Conservation (phyloP, 2,113 vertebrate genomes). For the Oxygymnocypris stewartii region DNA sequence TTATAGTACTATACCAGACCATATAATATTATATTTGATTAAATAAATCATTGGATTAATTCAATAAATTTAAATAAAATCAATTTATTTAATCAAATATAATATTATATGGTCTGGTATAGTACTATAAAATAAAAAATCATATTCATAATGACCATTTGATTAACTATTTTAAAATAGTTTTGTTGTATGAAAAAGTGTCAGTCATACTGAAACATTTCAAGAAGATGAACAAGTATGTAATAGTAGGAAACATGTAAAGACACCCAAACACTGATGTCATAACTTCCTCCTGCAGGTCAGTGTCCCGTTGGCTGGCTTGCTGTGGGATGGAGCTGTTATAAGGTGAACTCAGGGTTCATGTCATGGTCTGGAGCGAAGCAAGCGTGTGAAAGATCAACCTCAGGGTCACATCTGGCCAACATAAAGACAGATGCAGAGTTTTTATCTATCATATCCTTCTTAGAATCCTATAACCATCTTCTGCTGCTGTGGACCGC, state of each 20-base stretch:
- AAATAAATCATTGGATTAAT: background rate
- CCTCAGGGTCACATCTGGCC: conserved; percentile 74
- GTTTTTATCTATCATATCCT: conserved; percentile 72
- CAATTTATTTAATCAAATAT: no score
- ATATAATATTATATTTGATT: background rate
- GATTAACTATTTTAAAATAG: no score
- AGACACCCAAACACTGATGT: background rate
- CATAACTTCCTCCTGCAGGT: conserved; percentile 64
- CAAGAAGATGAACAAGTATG: background rate
- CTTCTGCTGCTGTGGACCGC: conserved; percentile 83
- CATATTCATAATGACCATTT: no score
- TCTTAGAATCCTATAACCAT: conserved; percentile 71
- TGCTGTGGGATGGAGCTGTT: conserved; percentile 80
- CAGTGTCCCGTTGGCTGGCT: conserved; percentile 80
- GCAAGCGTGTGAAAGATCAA: conserved; percentile 64
- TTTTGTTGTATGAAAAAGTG: background rate
- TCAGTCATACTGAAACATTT: background rate
- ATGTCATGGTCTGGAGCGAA: conserved; percentile 76
- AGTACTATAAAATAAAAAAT: no score
- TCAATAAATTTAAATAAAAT: no score
- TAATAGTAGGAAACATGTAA: background rate
- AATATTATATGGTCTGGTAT: no score
- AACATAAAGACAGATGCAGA: conserved; percentile 78
- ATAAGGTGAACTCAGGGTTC: conserved; percentile 67
- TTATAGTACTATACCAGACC: background rate